A percentile compares a stretch with the other conserved stretches of the same genome.
Conservation (phyloP, 2,797 vertebrate genomes). For the Artibeus lituratus region DNA sequence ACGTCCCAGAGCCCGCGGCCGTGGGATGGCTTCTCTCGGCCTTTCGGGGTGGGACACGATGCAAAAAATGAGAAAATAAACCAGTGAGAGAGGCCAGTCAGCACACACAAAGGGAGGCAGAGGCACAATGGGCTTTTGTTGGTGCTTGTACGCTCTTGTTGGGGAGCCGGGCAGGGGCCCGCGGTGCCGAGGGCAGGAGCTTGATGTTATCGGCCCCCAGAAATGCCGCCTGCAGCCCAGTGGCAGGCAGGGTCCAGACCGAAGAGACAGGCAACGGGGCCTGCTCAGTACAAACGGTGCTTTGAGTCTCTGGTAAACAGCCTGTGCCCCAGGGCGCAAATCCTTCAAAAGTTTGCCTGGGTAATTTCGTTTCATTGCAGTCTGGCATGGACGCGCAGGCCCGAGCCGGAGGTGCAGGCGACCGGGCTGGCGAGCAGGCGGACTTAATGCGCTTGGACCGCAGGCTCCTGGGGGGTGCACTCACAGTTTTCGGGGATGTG, state of each 20-base stretch:
- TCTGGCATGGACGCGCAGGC: slow-evolving; percentile 69
- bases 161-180: slow-evolving; percentile 74
- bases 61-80: neutral
- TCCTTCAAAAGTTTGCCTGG: slow-evolving; percentile 79
- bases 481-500: slow-evolving; percentile 54
- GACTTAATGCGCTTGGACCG: slow-evolving; percentile 74
- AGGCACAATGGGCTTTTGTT: slow-evolving; percentile 74
- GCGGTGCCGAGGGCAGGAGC: slow-evolving; percentile 78
- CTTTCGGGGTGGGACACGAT: slow-evolving; percentile 32
- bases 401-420: slow-evolving; percentile 71
- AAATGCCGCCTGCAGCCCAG: slow-evolving; percentile 79
- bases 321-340: slow-evolving; percentile 76
- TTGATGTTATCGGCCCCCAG: slow-evolving; percentile 80
- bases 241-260: slow-evolving; percentile 78
- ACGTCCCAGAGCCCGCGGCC: neutral
- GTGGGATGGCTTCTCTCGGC: neutral
- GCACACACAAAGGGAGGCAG: slow-evolving; percentile 63
- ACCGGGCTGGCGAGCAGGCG: slow-evolving; percentile 44
- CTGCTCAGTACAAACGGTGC: slow-evolving; percentile 66
- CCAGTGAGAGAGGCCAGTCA: slow-evolving; percentile 30
- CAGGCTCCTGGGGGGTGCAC: slow-evolving; percentile 47
- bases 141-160: slow-evolving; percentile 77
- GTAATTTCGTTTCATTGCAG: slow-evolving; percentile 79
- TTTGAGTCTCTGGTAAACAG: slow-evolving; percentile 79
- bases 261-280: slow-evolving; percentile 66